phyloP scores from a whole-genome alignment of 2,888 invertebrate genomes.

The Andrena chrysosceles region DNA sequence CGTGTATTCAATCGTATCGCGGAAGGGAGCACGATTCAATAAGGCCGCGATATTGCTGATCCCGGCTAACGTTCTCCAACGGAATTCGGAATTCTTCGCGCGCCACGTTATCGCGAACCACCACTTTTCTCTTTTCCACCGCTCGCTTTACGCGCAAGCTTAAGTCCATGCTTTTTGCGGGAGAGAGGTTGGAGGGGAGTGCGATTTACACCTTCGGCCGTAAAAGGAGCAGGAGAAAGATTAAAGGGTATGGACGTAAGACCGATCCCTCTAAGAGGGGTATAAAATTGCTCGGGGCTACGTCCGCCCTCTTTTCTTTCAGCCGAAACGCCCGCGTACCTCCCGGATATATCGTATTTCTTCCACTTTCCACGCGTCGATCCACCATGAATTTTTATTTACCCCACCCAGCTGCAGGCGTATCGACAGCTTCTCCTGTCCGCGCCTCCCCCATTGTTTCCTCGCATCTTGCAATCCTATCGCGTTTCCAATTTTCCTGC shows the following conservation, averaged over 20 bases:
- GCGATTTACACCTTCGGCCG: constrained; percentile 31
- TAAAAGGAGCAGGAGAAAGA: constrained; percentile 2
- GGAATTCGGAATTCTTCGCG: constrained; percentile 68
- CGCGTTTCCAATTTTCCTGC: constrained; percentile 37
- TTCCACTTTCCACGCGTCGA: constrained; percentile 28
- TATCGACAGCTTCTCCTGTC: constrained; percentile 9
- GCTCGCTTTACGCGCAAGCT: background rate
- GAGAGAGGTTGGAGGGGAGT: too few relatives aligned
- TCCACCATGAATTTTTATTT: constrained; percentile 45
- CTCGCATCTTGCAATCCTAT: background rate
- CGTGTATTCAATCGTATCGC: constrained; percentile 58
- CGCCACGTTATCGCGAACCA: constrained; percentile 27
- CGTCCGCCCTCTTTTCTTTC: background rate
- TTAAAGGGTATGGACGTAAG: constrained; percentile 31
- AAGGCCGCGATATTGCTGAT: constrained; percentile 78
- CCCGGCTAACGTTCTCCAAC: constrained; percentile 71
- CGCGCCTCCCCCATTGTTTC: constrained; percentile 17
- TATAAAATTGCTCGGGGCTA: constrained; percentile 14
- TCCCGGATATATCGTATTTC: constrained; percentile 36
- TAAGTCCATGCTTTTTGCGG: background rate
- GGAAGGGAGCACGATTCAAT: constrained; percentile 75
- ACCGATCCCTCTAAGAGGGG: constrained; percentile 18
- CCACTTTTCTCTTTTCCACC: background rate
- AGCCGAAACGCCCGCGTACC: background rate
- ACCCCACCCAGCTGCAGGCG: background rate